These are phyloP conservation scores for Plecotus auritus DNA, from an alignment of 2,113 vertebrate genomes.

Conservation along the genomic window DNA sequence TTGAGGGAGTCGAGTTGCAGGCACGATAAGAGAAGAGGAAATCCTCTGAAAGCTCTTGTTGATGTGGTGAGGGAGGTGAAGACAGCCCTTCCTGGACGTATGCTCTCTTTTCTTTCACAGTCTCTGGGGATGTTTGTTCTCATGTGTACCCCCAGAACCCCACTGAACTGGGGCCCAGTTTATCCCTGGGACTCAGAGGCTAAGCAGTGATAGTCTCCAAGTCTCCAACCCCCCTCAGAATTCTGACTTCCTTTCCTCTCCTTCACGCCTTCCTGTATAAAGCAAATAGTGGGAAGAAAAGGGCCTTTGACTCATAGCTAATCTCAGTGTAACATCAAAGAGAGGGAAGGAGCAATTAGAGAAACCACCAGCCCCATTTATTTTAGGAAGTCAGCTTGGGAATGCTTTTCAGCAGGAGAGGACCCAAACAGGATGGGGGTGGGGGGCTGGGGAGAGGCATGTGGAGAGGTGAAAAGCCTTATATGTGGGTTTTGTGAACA, in stretches of 20 bases:
- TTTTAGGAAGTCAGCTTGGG: background rate
- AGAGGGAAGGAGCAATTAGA: constrained; percentile 8
- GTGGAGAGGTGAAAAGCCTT: background rate
- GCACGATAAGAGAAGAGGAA: background rate
- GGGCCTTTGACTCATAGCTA: constrained; percentile 34
- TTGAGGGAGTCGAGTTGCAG: background rate
- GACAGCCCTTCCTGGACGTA: background rate
- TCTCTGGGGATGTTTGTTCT: background rate
- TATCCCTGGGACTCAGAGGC: background rate
- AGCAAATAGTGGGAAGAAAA: constrained; percentile 32
- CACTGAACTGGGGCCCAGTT: background rate
- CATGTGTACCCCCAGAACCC: background rate
- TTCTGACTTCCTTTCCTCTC: background rate
- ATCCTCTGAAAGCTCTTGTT: background rate
- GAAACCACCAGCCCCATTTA: background rate
- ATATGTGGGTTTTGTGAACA: background rate
- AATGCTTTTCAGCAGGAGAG: background rate
- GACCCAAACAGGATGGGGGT: background rate
- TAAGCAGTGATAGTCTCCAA: background rate
- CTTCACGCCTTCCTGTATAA: background rate
- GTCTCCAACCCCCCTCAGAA: background rate
- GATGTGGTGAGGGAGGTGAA: background rate
- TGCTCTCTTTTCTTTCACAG: background rate
- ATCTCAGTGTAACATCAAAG: constrained; percentile 15
- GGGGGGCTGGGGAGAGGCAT: too few species aligned